phyloP scores from a whole-genome alignment of 2,797 vertebrate species.

The Hirundo rustica region DNA sequence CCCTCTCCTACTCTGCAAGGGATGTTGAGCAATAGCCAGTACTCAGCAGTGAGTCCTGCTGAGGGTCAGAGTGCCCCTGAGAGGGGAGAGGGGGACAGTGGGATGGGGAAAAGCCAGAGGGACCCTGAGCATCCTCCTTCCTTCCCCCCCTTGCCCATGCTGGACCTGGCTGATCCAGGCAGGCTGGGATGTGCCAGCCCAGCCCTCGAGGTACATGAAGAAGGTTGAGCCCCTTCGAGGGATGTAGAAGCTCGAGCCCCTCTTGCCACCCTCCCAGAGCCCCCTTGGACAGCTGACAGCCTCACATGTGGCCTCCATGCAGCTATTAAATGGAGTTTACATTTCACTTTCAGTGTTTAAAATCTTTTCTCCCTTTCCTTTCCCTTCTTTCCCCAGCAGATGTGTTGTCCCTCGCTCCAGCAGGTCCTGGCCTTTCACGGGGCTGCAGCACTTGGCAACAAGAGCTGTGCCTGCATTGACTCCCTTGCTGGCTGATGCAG shows the following conservation, averaged over 20 bases:
- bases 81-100: background rate
- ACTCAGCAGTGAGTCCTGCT: background rate
- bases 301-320: background rate
- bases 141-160: rapidly evolving
- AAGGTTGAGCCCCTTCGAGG: background rate
- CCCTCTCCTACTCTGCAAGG: background rate
- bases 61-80: background rate
- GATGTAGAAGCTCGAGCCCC: rapidly evolving
- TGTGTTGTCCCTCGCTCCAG: background rate
- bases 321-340: background rate
- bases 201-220: background rate
- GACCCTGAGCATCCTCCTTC: background rate
- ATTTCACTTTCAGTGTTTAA: background rate
- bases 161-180: rapidly evolving
- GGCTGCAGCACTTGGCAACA: background rate
- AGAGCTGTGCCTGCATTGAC: background rate
- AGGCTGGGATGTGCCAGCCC: background rate
- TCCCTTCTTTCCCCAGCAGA: background rate
- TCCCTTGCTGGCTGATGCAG: background rate
- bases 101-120: background rate
- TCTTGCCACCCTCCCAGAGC: background rate
- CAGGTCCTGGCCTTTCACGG: rapidly evolving
- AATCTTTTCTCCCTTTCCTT: background rate
- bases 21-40: background rate
- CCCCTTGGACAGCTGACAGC: background rate